These are phyloP conservation scores for Tenthredo amoena DNA, from an alignment of 2,888 invertebrate species.

Conservation along the genomic window DNA sequence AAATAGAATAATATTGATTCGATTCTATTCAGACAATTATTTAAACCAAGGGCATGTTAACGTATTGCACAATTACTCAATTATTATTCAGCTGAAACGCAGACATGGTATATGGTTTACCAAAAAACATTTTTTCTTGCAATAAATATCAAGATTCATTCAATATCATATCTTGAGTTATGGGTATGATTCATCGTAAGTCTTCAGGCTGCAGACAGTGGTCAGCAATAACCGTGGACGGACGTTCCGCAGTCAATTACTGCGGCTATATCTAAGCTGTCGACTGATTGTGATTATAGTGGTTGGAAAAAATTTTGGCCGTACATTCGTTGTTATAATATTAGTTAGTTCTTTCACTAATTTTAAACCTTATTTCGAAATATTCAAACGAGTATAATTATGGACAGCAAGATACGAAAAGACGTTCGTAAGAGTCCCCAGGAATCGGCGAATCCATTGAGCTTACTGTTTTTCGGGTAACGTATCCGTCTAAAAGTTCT, in stretches of 20 bases:
- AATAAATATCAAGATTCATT: no score
- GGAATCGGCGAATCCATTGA: neutral
- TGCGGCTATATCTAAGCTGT: neutral
- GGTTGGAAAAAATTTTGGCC: neutral
- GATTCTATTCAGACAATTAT: no score
- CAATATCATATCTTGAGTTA: neutral
- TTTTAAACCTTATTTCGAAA: neutral
- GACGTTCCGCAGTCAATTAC: neutral
- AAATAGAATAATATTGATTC: no score
- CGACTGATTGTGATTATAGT: neutral
- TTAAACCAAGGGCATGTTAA: no score
- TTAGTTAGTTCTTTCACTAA: neutral
- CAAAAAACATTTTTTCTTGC: no score
- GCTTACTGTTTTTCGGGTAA: neutral
- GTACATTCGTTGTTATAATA: neutral
- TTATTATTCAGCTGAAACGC: no score
- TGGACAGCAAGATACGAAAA: neutral
- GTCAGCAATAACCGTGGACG: neutral
- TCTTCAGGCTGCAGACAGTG: neutral
- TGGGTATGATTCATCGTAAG: neutral
- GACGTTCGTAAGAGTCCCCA: neutral
- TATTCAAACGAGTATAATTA: neutral
- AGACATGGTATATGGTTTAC: no score
- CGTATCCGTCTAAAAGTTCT: slow-evolving; percentile 55
- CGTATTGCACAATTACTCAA: no score